Evolutionary conservation across 2,113 vertebrate genomes (phyloP), one percentile per base, ranked within the genome.

Genomic region (Amazona vittata): DNA sequence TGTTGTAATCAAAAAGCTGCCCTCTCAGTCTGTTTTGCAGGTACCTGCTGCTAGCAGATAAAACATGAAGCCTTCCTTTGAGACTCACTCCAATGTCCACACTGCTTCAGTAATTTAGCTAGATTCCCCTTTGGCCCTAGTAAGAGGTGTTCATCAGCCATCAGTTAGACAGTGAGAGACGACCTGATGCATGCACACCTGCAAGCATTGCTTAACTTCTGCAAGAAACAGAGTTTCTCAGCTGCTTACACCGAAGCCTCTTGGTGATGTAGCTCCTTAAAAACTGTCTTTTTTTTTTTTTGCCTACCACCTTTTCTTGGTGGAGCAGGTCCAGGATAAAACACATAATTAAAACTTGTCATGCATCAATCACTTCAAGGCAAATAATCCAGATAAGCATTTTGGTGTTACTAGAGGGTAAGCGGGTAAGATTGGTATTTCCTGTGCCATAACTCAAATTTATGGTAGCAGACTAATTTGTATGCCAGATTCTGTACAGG

Each of bases 381-480:
- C 73, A 93, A 86, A 87, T 53, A 57, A 86, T 71, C 12, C 31
- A 84, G 89, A 35, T 69, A 84, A 89, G 49, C 73, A 70, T 87
- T 95, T 93, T 80, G 74, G 43, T 73, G 84, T 94, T 87, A 50
- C 74, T 84, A 67, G 44, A 0, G 10, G 57, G 17, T 81, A 94
- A 95, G 57, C 33, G 62, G 76, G 70, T 86, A 94, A 79, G 68
- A 71, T 92, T 86, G 92, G 46, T 78, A 84, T 95, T 94, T 96
- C 80, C 92, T 87, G 47, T 93, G 70, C 37, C 83, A 76, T 91
- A 79, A 83, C 43, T 94, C 62, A 91, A 63, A 89, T 63, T 89
- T 87, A 83, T 89, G 41, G 86, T 60, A 82, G 24, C 17, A 89
- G 49, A 79, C 53, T 87, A 59, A 87, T 67, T 94, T 85, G 52